These are phyloP conservation scores for Gonatopus flavifemur DNA, from an alignment of 1,140 invertebrate species.

Conservation along the genomic window DNA sequence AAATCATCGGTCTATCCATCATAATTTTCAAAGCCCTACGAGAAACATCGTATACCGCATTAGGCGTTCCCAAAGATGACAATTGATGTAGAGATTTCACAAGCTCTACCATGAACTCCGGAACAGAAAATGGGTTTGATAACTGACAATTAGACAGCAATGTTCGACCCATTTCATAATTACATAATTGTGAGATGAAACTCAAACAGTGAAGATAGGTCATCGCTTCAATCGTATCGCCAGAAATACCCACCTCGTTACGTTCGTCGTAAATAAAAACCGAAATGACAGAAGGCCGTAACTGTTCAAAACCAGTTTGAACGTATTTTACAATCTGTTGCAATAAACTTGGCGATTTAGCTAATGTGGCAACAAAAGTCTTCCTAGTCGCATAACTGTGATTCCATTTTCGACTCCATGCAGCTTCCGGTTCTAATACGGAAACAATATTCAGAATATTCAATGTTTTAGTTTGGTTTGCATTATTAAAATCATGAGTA, in stretches of 20 bases:
- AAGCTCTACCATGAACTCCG: slow-evolving; percentile 41
- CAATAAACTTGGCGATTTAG: slow-evolving; percentile 44
- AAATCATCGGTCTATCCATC: slow-evolving; percentile 32
- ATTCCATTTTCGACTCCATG: slow-evolving; percentile 50
- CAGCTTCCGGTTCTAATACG: slow-evolving; percentile 46
- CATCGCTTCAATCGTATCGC: slow-evolving; percentile 46
- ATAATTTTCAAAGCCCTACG: slow-evolving; percentile 36
- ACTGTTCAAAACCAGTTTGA: slow-evolving; percentile 33
- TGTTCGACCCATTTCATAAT: slow-evolving; percentile 33
- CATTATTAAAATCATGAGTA: slow-evolving; percentile 24
- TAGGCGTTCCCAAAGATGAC: slow-evolving; percentile 34
- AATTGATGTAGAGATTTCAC: slow-evolving; percentile 40
- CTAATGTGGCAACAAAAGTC: slow-evolving; percentile 34
- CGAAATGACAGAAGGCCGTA: slow-evolving; percentile 31
- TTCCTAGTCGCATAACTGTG: slow-evolving; percentile 41
- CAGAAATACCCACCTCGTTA: slow-evolving; percentile 45
- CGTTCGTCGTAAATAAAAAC: slow-evolving; percentile 41
- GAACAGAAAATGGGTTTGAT: slow-evolving; percentile 32
- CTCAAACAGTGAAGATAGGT: slow-evolving; percentile 50
- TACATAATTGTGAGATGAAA: slow-evolving; percentile 43
- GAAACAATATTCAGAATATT: slow-evolving; percentile 45
- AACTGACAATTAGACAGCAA: slow-evolving; percentile 34
- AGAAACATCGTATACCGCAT: slow-evolving; percentile 42
- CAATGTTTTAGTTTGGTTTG: slow-evolving; percentile 32
- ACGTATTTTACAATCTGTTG: slow-evolving; percentile 32